Conservation (phyloP, 2,113 vertebrate genomes). For the Aegithalos caudatus region DNA sequence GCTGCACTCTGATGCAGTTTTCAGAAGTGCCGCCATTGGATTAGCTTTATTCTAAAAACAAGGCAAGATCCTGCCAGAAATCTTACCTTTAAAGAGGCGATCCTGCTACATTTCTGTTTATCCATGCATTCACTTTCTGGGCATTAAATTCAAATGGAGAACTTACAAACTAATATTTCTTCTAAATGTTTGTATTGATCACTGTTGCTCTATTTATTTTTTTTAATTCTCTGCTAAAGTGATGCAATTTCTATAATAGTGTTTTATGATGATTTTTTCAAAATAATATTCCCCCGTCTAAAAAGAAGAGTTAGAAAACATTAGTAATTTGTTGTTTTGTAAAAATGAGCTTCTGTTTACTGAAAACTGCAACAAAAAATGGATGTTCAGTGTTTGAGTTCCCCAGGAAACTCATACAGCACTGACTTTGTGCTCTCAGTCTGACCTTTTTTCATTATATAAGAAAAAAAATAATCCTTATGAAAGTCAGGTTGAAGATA, state of each 20-base stretch:
- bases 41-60: not conserved
- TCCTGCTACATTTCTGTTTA: not conserved
- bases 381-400: not conserved
- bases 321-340: not conserved
- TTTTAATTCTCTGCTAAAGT: slow-evolving; percentile 22
- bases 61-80: not conserved
- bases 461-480: slow-evolving; percentile 55
- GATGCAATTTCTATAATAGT: not conserved
- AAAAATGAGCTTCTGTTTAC: slow-evolving; percentile 24
- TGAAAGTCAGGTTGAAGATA: slow-evolving; percentile 66
- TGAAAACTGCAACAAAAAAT: slow-evolving; percentile 30
- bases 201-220: not conserved
- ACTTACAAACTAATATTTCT: not conserved
- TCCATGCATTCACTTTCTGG: not conserved
- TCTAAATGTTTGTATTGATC: not conserved
- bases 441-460: slow-evolving; percentile 66
- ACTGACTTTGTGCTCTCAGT: not conserved
- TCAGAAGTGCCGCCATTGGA: not conserved
- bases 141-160: not conserved
- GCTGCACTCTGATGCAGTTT: not conserved
- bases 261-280: not conserved
- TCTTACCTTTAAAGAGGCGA: not conserved
- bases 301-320: not conserved
- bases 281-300: not conserved
- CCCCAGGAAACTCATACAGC: slow-evolving; percentile 31